phyloP scores from a whole-genome alignment of 2,888 invertebrate species.

The Drosophila neonasuta region DNA sequence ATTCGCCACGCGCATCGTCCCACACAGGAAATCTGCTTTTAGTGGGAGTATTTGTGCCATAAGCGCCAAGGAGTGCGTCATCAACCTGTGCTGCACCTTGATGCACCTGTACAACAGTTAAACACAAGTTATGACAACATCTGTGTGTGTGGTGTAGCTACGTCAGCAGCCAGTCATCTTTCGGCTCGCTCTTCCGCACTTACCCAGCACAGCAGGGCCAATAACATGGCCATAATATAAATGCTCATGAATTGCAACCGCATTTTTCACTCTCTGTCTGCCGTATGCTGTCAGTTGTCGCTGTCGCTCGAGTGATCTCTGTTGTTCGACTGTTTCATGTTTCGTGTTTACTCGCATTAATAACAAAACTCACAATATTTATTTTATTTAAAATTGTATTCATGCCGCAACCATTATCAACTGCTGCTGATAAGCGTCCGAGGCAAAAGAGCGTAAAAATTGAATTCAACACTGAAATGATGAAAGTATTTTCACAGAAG shows the following conservation, averaged over 20 bases:
- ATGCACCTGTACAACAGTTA: constrained; percentile 41
- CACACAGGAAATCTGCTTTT: constrained; percentile 66
- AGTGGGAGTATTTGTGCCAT: constrained; percentile 34
- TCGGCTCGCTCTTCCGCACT: not conserved
- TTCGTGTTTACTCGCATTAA: constrained; percentile 32
- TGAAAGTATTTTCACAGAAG: constrained; percentile 29
- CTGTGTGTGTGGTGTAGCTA: not conserved
- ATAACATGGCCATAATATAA: constrained; percentile 35
- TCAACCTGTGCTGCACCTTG: constrained; percentile 38
- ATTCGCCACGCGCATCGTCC: constrained; percentile 69
- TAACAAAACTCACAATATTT: constrained; percentile 30
- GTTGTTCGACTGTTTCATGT: constrained; percentile 32
- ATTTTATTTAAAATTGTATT: constrained; percentile 42
- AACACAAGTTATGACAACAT: constrained; percentile 1
- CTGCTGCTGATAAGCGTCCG: constrained; percentile 44
- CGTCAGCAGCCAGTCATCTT: not conserved
- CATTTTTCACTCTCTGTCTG: constrained; percentile 38
- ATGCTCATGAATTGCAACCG: constrained; percentile 40
- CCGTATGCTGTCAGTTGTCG: constrained; percentile 2
- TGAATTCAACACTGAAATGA: constrained; percentile 37
- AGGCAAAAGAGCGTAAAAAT: constrained; percentile 18
- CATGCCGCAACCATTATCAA: constrained; percentile 41
- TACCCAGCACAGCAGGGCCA: constrained; percentile 41
- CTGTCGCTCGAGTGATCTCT: constrained; percentile 6
- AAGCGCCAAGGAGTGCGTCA: constrained; percentile 28